These are phyloP conservation scores for Piaya cayana DNA, from an alignment of 2,113 vertebrate genomes.

Conservation along the genomic window DNA sequence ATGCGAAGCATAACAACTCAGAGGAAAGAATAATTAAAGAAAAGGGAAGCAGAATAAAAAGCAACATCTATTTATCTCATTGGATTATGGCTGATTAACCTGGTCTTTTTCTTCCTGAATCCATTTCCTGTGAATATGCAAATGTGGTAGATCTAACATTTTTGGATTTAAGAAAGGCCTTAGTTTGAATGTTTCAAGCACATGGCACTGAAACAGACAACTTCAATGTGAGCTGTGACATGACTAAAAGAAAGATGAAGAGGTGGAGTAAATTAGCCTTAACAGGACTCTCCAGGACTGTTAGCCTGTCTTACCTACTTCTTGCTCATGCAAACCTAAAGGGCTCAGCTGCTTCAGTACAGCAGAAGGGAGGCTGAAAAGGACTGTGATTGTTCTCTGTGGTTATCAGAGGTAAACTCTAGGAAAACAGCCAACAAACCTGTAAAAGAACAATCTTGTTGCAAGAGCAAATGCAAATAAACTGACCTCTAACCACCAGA, in stretches of 20 bases:
- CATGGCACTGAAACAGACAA: neutral
- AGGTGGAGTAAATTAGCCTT: neutral
- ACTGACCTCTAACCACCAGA: neutral
- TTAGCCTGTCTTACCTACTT: neutral
- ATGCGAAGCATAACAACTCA: neutral
- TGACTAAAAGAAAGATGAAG: neutral
- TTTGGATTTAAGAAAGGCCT: neutral
- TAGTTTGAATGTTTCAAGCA: neutral
- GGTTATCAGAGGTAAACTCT: neutral
- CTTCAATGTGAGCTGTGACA: neutral
- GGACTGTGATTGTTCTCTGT: neutral
- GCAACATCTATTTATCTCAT: neutral
- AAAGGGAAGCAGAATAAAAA: neutral
- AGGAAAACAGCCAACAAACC: rapidly evolving
- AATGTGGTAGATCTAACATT: neutral
- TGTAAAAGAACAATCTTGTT: neutral
- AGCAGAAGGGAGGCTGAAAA: neutral
- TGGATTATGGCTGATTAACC: neutral
- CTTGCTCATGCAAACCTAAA: neutral
- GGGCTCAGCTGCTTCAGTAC: neutral
- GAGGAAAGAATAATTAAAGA: neutral
- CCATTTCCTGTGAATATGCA: neutral
- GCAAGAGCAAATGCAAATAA: neutral
- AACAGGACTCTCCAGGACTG: neutral
- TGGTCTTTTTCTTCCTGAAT: neutral